Evolutionary conservation across 2,797 vertebrate species (phyloP), one percentile per base, ranked within the genome.

Genomic region (Rhynchonycteris naso): DNA sequence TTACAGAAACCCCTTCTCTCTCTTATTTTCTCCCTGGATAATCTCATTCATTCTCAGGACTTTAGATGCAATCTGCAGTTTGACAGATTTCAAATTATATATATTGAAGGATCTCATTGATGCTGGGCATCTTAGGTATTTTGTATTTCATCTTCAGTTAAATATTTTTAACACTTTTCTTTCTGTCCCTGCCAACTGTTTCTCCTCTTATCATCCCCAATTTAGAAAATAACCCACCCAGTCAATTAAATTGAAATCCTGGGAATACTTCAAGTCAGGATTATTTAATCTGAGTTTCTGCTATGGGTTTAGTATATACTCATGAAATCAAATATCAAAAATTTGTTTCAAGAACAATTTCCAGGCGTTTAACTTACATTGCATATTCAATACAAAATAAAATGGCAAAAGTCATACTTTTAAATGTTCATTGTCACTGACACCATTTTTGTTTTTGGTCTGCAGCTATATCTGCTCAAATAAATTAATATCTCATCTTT

Each of bases 281-380:
- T 88, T 76, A 79, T 59, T 82, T 61, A 82, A 61, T 89, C 35
- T 90, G 50, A 43, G 6, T 65, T 92, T 94, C 47, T 66, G 30
- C 63, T 35, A 4, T 75, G 13, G 1, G 6, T 61, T 80, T 89
- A 38, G 54, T 86, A 5, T 43, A 59, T 33, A 58, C 59, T 4
- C 8, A 6, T 76, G 18, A 11, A 66, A 61, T 66, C 10, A 82
- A 71, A 58, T 72, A n/a, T 63, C 28, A 78, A 94, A 79, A 69
- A 83, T 83, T 7, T 80, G 54, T 75, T 89, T 80, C 43, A 43
- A 89, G 43, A 69, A 66, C 5, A 87, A 26, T 68, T 89, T 63
- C 6, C 1, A 89, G 76, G 38, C 22, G 59, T 30, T 80, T 50
- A 83, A 43, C 66, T 1, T n/a, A 76, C 74, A 12, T 24, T 82